A percentile compares a stretch with the other conserved stretches of the same genome.
phyloP scores from a whole-genome alignment of 37 sponge, comb jelly and placozoan species.

The Geodia barretti region DNA sequence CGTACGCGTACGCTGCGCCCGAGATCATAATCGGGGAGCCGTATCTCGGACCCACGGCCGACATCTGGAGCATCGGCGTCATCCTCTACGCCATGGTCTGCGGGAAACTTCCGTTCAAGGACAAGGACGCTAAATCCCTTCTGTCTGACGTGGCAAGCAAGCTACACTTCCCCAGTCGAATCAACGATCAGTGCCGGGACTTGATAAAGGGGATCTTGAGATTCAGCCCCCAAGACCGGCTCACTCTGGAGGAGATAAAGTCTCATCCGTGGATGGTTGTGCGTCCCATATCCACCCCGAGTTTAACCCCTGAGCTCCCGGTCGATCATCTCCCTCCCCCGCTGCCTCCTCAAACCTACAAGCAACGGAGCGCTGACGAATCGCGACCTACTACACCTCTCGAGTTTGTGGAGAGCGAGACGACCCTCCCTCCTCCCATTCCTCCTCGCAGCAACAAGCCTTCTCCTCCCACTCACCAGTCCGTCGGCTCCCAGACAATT shows the following conservation, averaged over 20 bases:
- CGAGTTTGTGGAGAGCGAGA: background rate
- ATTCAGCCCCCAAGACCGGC: conserved; percentile 34
- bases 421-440: background rate
- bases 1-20: conserved; percentile 95
- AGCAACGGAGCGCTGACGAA: too few relatives aligned
- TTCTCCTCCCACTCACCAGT: too few relatives aligned
- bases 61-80: conserved; percentile 97
- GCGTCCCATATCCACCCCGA: background rate
- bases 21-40: conserved; percentile 90
- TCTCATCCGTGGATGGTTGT: conserved; percentile 56
- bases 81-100: conserved; percentile 89
- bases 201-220: conserved; percentile 43
- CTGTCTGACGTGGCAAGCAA: conserved; percentile 59
- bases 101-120: conserved; percentile 89
- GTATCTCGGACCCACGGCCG: conserved; percentile 79
- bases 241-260: conserved; percentile 26
- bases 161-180: conserved; percentile 45
- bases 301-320: too few relatives aligned
- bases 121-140: conserved; percentile 76
- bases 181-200: conserved; percentile 38
- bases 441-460: too few relatives aligned
- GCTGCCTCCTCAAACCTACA: background rate
- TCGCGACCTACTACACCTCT: background rate
- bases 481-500: too few relatives aligned
- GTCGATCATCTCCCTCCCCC: too few relatives aligned